Percentiles rank a stretch among this genome's conserved stretches.
Conservation (phyloP, 2,888 invertebrate species). For the Leptinotarsa tumamoca region DNA sequence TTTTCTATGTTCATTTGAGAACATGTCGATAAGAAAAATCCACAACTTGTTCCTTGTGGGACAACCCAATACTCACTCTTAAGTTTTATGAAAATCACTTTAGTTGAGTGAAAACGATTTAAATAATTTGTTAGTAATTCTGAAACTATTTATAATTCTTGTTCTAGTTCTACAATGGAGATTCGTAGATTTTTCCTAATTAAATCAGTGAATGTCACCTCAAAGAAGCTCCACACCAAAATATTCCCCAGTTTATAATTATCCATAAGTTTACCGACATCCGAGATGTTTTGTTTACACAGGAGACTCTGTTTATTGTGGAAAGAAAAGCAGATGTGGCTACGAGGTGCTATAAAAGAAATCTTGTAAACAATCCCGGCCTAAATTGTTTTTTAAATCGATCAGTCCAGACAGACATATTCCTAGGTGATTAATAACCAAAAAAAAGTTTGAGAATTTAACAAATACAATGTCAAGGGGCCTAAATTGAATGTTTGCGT, state of each 20-base stretch:
- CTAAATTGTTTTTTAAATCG: slow-evolving; percentile 9
- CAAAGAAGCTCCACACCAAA: not conserved
- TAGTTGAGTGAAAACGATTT: too few relatives aligned
- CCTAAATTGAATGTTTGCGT: slow-evolving; percentile 1
- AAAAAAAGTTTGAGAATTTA: not conserved
- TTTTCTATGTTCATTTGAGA: too few relatives aligned
- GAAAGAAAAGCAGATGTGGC: slow-evolving; percentile 27
- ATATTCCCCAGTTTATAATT: slow-evolving; percentile 9
- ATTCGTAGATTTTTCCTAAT: not conserved
- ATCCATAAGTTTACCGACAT: slow-evolving; percentile 17
- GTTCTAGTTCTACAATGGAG: too few relatives aligned
- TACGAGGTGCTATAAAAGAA: slow-evolving; percentile 24
- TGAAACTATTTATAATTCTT: too few relatives aligned
- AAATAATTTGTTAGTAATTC: too few relatives aligned
- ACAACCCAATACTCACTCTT: too few relatives aligned
- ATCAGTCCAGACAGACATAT: slow-evolving; percentile 8
- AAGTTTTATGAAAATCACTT: too few relatives aligned
- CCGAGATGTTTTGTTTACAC: slow-evolving; percentile 18
- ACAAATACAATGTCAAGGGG: not conserved
- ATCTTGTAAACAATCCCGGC: slow-evolving; percentile 19
- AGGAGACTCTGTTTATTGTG: slow-evolving; percentile 19
- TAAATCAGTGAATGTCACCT: not conserved
- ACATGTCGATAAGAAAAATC: too few relatives aligned
- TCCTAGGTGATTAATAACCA: slow-evolving; percentile 6
- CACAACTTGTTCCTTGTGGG: too few relatives aligned